These are phyloP conservation scores for Augochlorella aurata DNA, from an alignment of 2,888 invertebrate genomes.

Conservation along the genomic window DNA sequence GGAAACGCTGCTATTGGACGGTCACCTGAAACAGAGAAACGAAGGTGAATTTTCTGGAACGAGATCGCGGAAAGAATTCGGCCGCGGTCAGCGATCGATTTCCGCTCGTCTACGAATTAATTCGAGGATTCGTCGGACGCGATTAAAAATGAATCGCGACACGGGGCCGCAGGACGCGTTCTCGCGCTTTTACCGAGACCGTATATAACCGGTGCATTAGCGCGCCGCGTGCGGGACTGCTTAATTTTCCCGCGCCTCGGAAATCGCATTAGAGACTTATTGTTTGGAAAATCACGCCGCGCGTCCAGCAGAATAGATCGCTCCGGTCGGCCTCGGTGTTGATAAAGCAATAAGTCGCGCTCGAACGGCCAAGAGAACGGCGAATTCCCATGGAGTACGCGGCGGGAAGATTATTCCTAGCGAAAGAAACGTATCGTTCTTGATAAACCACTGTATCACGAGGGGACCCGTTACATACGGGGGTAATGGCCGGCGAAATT, in stretches of 20 bases:
- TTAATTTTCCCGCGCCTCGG: neutral
- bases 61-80: neutral
- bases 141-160: neutral
- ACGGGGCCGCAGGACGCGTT: neutral
- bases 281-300: neutral
- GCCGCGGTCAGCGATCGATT: neutral
- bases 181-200: neutral
- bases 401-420: neutral
- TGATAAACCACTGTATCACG: slow-evolving; percentile 58
- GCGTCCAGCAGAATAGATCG: neutral
- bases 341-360: neutral
- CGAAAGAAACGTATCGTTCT: slow-evolving; percentile 18
- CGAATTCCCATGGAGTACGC: neutral
- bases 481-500: slow-evolving; percentile 64
- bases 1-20: slow-evolving; percentile 55
- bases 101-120: neutral
- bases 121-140: neutral
- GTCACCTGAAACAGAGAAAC: slow-evolving; percentile 52
- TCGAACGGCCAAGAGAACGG: neutral
- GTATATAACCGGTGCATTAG: neutral
- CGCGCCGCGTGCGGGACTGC: neutral
- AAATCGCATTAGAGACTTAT: neutral
- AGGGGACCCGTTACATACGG: slow-evolving; percentile 49
- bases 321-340: too few relatives aligned
- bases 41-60: neutral